These are phyloP conservation scores for Chascanopsetta lugubris DNA, from an alignment of 2,113 vertebrate genomes.

Conservation along the genomic window DNA sequence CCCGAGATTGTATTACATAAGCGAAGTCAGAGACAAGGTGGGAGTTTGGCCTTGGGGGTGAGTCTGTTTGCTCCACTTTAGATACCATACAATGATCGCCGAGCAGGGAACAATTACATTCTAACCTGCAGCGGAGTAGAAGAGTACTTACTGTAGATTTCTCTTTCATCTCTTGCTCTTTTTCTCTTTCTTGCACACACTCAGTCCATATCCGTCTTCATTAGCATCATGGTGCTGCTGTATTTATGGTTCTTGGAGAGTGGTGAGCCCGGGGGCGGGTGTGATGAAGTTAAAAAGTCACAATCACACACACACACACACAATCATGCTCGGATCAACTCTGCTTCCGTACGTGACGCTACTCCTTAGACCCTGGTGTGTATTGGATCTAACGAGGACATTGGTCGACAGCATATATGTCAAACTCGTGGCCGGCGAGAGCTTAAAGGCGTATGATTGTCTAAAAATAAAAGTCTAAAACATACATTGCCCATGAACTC, in stretches of 20 bases:
- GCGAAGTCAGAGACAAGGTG: constrained; percentile 55
- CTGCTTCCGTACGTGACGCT: constrained; percentile 45
- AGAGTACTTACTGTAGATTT: constrained; percentile 52
- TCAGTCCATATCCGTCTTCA: constrained; percentile 74
- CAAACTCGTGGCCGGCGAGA: no score
- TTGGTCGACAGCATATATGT: constrained; percentile 49
- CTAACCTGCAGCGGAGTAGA: constrained; percentile 64
- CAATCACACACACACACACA: constrained; percentile 18
- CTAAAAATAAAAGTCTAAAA: no score
- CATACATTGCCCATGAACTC: no score
- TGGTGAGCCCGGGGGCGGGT: constrained; percentile 52
- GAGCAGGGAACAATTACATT: constrained; percentile 74
- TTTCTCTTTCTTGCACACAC: constrained; percentile 38
- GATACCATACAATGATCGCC: constrained; percentile 71
- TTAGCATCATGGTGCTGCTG: constrained; percentile 73
- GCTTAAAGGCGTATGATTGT: no score
- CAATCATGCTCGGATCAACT: constrained; percentile 27
- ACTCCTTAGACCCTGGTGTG: constrained; percentile 46
- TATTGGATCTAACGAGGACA: constrained; percentile 70
- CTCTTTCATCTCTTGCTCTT: constrained; percentile 66
- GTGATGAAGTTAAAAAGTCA: constrained; percentile 57
- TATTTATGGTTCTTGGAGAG: constrained; percentile 75
- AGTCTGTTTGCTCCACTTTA: constrained; percentile 65
- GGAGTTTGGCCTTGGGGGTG: constrained; percentile 64
- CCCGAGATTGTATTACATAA: constrained; percentile 69